Percentiles rank a stretch among this genome's conserved stretches.
phyloP scores from a whole-genome alignment of 1,140 invertebrate species.

The Leptinotarsa texana region DNA sequence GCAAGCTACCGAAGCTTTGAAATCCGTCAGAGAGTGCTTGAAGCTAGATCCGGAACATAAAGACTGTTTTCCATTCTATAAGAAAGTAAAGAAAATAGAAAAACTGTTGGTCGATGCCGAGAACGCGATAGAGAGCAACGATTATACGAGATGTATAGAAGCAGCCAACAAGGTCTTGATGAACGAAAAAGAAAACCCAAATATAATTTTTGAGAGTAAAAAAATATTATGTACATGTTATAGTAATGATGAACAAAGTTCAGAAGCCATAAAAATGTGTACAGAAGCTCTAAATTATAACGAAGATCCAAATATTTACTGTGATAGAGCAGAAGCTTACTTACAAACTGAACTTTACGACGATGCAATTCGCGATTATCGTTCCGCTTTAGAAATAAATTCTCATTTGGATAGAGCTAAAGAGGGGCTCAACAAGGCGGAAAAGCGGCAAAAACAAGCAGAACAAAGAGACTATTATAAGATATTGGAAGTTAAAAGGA shows the following conservation, averaged over 20 bases:
- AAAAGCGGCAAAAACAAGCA: constrained; percentile 92
- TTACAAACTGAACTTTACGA: constrained; percentile 89
- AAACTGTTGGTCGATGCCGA: constrained; percentile 81
- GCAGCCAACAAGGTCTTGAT: constrained; percentile 66
- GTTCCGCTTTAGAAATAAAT: constrained; percentile 81
- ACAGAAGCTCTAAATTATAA: constrained; percentile 77
- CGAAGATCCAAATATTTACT: constrained; percentile 78
- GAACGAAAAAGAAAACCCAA: constrained; percentile 70
- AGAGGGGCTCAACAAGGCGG: constrained; percentile 86
- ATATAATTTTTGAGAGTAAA: constrained; percentile 76
- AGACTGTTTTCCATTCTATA: constrained; percentile 94
- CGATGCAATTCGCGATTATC: constrained; percentile 86
- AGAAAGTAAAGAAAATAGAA: constrained; percentile 94
- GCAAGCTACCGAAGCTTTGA: constrained; percentile 87
- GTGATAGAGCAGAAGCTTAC: constrained; percentile 92
- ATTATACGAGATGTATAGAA: constrained; percentile 77
- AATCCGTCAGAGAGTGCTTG: constrained; percentile 94
- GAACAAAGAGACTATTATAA: constrained; percentile 98
- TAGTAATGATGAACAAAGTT: constrained; percentile 69
- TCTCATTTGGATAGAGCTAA: constrained; percentile 79
- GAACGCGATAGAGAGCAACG: constrained; percentile 66
- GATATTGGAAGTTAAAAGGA: constrained; percentile 83
- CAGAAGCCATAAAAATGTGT: constrained; percentile 75
- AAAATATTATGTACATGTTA: constrained; percentile 77
- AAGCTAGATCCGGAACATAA: constrained; percentile 98